Conservation (phyloP, 1,140 invertebrate species). For the Rhyzopertha dominica region DNA sequence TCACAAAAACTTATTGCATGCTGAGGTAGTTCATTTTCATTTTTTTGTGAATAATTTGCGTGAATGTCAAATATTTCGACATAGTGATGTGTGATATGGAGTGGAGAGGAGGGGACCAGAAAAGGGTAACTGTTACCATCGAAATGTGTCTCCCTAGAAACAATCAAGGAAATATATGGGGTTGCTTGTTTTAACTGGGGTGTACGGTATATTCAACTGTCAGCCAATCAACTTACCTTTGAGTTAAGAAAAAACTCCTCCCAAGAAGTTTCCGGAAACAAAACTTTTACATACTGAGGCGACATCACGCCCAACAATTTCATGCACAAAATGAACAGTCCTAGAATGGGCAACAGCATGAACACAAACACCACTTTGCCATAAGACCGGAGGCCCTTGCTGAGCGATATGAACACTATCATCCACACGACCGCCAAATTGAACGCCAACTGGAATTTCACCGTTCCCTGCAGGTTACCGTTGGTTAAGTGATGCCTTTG, state of each 20-base stretch:
- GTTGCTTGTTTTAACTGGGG: too few species aligned
- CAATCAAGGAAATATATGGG: too few species aligned
- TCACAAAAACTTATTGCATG: too few species aligned
- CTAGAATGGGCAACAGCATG: slow-evolving; percentile 66
- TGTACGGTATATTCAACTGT: too few species aligned
- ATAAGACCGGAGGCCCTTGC: slow-evolving; percentile 80
- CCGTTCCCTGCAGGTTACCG: slow-evolving; percentile 58
- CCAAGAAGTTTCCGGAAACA: slow-evolving; percentile 73
- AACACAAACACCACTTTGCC: slow-evolving; percentile 77
- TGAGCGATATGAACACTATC: slow-evolving; percentile 81
- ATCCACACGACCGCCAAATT: slow-evolving; percentile 88
- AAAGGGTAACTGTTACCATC: too few species aligned
- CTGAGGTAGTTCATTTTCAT: too few species aligned
- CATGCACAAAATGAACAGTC: slow-evolving; percentile 64
- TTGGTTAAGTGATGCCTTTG: slow-evolving; percentile 61
- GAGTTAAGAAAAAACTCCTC: slow-evolving; percentile 78
- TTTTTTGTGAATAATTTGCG: too few species aligned
- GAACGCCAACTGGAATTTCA: slow-evolving; percentile 84
- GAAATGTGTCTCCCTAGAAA: too few species aligned
- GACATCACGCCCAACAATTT: slow-evolving; percentile 69
- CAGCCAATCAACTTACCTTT: slow-evolving; percentile 54
- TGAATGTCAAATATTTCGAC: too few species aligned
- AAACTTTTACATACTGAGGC: slow-evolving; percentile 56
- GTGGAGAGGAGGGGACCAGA: too few species aligned
- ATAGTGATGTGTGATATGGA: too few species aligned